Percentiles rank a stretch among this genome's conserved stretches.
Conservation (phyloP, 2,888 invertebrate genomes). For the Agrypnus murinus region DNA sequence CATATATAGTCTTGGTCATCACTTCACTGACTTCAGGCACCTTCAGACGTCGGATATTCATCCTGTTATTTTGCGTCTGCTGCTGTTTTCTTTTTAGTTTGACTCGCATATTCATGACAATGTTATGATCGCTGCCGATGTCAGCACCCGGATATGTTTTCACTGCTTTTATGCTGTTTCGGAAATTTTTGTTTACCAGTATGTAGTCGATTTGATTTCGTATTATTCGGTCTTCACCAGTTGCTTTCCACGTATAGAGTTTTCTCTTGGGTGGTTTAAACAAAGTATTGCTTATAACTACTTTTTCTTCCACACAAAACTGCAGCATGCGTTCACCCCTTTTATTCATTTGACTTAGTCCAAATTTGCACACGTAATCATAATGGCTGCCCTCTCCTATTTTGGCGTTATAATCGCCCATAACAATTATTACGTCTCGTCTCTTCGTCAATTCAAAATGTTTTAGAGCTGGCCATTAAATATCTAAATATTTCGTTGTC, state of each 20-base stretch:
- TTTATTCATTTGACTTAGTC: slow-evolving; percentile 3
- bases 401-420: slow-evolving; percentile 9
- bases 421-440: slow-evolving; percentile 12
- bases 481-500: neutral
- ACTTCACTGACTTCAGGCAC: neutral
- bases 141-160: slow-evolving; percentile 10
- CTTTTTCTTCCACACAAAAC: slow-evolving; percentile 9
- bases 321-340: slow-evolving; percentile 10
- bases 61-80: slow-evolving; percentile 3
- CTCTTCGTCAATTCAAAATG: slow-evolving; percentile 6
- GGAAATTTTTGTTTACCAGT: neutral
- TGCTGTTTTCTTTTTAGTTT: slow-evolving; percentile 16
- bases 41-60: slow-evolving; percentile 1
- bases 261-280: slow-evolving; percentile 1
- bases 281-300: slow-evolving; percentile 3
- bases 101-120: slow-evolving; percentile 20
- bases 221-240: slow-evolving; percentile 6
- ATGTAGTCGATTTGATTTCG: slow-evolving; percentile 5
- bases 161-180: slow-evolving; percentile 12
- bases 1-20: neutral
- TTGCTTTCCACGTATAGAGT: slow-evolving; percentile 13
- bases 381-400: slow-evolving; percentile 7
- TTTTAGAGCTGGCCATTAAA: neutral
- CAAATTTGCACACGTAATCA: slow-evolving; percentile 10
- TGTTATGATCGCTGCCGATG: neutral